These are phyloP conservation scores for Hucho hucho DNA, from an alignment of 2,113 vertebrate species.

Conservation along the genomic window DNA sequence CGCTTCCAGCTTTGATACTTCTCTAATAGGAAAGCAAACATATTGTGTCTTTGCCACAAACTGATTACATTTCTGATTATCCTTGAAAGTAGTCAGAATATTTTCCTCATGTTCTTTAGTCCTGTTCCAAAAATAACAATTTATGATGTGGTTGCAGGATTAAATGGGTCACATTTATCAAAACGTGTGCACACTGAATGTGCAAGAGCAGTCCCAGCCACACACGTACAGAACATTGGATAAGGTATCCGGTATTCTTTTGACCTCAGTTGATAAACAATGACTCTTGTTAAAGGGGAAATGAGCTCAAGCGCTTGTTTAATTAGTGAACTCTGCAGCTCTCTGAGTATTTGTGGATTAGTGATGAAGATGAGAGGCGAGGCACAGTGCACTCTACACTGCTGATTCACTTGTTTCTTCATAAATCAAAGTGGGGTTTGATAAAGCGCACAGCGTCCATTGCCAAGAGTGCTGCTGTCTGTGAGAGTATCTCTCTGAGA, in stretches of 20 bases:
- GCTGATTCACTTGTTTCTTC: not conserved
- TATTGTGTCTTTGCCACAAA: not conserved
- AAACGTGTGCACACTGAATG: too few relatives aligned
- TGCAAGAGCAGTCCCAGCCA: too few relatives aligned
- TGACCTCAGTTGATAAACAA: not conserved
- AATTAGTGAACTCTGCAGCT: not conserved
- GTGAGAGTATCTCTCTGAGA: not conserved
- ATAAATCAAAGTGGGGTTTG: not conserved
- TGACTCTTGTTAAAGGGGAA: not conserved
- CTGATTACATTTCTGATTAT: not conserved
- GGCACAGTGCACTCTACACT: not conserved
- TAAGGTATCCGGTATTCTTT: not conserved
- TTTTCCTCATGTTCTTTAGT: not conserved
- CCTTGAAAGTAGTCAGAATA: not conserved
- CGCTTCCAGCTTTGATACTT: not conserved
- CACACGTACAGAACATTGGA: too few relatives aligned
- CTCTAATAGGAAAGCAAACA: not conserved
- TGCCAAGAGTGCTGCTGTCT: not conserved
- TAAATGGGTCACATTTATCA: not conserved
- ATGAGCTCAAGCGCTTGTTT: not conserved
- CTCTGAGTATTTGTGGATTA: not conserved
- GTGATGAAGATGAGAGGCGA: not conserved
- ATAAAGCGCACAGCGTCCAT: not conserved
- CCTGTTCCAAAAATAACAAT: not conserved
- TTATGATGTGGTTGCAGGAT: not conserved